These are phyloP conservation scores for Sturnus vulgaris DNA, from an alignment of 2,113 vertebrate species.

Conservation along the genomic window DNA sequence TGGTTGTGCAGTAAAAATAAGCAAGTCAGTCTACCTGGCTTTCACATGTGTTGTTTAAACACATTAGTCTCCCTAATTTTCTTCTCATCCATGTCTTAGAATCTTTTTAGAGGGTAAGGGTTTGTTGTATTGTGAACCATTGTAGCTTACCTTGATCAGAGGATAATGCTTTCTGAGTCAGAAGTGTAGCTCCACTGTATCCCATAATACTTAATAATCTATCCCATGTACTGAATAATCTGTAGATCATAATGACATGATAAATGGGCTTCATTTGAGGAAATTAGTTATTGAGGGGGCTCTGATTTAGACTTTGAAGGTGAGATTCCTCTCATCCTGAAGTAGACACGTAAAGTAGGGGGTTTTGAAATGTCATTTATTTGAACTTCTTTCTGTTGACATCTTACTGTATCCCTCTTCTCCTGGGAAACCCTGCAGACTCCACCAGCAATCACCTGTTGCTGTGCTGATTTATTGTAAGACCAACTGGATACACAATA, in stretches of 20 bases:
- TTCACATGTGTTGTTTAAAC: not conserved
- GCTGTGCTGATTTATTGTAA: not conserved
- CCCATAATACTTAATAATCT: not conserved
- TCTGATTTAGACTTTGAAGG: not conserved
- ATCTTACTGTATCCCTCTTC: not conserved
- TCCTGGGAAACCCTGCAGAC: not conserved
- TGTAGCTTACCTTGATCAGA: not conserved
- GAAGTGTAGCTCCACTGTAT: not conserved
- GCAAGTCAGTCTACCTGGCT: not conserved
- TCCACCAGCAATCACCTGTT: not conserved
- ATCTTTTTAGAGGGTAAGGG: not conserved
- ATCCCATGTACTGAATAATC: not conserved
- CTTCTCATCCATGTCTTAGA: not conserved
- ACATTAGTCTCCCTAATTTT: not conserved
- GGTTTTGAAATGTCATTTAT: not conserved
- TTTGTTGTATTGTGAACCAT: not conserved
- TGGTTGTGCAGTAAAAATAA: not conserved
- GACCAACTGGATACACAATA: not conserved
- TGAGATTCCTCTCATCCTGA: not conserved
- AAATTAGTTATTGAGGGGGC: not conserved
- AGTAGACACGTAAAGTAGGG: not conserved
- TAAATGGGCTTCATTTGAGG: not conserved
- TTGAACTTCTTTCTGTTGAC: not conserved
- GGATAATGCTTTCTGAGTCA: not conserved
- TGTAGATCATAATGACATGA: not conserved